Evolutionary conservation across 2,113 vertebrate genomes (phyloP), one percentile per base, ranked within the genome.

Genomic region (Tretioscincus oriximinensis): DNA sequence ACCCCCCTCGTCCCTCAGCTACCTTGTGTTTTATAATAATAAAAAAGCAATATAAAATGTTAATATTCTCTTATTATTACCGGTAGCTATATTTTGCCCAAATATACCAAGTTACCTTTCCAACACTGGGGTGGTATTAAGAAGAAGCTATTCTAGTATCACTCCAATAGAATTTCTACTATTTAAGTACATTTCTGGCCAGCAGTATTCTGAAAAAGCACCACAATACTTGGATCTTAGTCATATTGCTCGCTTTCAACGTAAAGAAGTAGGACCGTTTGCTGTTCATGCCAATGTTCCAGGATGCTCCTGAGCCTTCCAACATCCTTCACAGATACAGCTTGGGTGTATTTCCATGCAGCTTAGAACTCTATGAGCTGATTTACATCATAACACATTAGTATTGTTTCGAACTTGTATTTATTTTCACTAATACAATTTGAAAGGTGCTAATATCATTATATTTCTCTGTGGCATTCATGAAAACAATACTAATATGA

Each of bases 381-480:
- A 85, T 93, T 85, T 84, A 60, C 72, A 90, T 83, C 81, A 87
- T 64, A 86, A 22, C 91, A 45, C 81, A 86, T 91, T 84, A 90
- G 66, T 67, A 90, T 88, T 90, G 64, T 82, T 88, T 87, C 85
- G 80, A 73, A 80, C 18, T 84, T 83, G 20, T 85, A 92, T 88
- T 93, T 91, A 87, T 89, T 90, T 90, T 86, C 86, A 85, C 88
- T 94, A 93, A 94, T 90, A 91, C 22, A 92, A 92, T 92, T 90
- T 93, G 87, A 94, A 94, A 94, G 85, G 28, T 87, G 87, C 71
- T 89, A 92, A 93, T 92, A 75, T 85, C 81, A 86, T 90, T 94
- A 88, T 71, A 93, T 90, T 90, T 92, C 90, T 94, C 93, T 87
- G 58, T 90, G 91, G 87, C 81, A 95, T 87, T 94, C 89, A 94